phyloP scores from a whole-genome alignment of 2,797 vertebrate genomes.

The Oophaga sylvatica region DNA sequence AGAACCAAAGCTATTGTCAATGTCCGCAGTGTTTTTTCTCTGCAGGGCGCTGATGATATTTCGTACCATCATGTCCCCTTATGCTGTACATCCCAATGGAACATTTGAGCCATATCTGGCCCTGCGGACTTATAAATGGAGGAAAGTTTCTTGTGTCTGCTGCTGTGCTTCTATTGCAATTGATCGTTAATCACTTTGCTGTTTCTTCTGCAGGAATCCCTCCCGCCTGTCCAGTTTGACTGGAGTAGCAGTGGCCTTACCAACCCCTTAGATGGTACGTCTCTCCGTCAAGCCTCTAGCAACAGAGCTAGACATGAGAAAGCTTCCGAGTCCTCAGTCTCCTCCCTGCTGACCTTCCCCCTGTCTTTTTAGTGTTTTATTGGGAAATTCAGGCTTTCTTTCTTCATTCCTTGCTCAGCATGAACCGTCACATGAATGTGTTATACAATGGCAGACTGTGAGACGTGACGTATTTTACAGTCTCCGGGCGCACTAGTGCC shows the following conservation, averaged over 20 bases:
- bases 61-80: too few relatives aligned
- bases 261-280: slow-evolving; percentile 96
- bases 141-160: background rate
- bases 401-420: slow-evolving; percentile 68
- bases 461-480: background rate
- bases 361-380: slow-evolving; percentile 70
- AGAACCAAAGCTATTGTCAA: too few relatives aligned
- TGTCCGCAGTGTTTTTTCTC: too few relatives aligned
- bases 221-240: slow-evolving; percentile 86
- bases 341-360: slow-evolving; percentile 80
- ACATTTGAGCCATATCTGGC: too few relatives aligned
- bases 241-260: slow-evolving; percentile 93
- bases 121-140: background rate
- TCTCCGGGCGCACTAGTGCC: background rate
- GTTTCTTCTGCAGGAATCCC: slow-evolving; percentile 83
- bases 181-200: background rate
- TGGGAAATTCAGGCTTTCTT: slow-evolving; percentile 83
- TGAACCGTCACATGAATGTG: background rate
- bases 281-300: slow-evolving; percentile 89
- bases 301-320: slow-evolving; percentile 91
- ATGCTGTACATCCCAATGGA: too few relatives aligned
- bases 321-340: slow-evolving; percentile 81
- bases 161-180: background rate
- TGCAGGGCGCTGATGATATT: too few relatives aligned
- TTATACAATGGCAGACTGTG: background rate